Conservation (phyloP, 2,113 vertebrate species). For the Echinops telfairi region DNA sequence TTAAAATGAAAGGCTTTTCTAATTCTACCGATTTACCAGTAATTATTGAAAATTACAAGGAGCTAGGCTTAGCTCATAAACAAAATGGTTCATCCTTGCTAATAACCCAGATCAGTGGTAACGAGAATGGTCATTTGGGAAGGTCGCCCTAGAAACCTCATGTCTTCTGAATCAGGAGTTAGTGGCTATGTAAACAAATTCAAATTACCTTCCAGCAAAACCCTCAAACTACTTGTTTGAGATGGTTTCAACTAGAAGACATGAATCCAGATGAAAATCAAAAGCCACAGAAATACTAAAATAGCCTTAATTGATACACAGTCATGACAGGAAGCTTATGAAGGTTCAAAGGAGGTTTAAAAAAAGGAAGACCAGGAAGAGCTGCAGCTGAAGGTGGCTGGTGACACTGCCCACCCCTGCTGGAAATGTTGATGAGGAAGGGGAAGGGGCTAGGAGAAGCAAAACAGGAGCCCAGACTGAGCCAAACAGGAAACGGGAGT, state of each 20-base stretch:
- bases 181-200: constrained; percentile 75
- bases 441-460: constrained; percentile 60
- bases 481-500: constrained; percentile 76
- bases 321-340: constrained; percentile 71
- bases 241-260: constrained; percentile 68
- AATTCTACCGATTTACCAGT: constrained; percentile 54
- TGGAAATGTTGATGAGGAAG: constrained; percentile 73
- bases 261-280: constrained; percentile 73
- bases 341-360: constrained; percentile 68
- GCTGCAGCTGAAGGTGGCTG: constrained; percentile 55
- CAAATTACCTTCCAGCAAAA: constrained; percentile 77
- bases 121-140: constrained; percentile 49
- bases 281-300: constrained; percentile 79
- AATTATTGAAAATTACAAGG: constrained; percentile 56
- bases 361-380: constrained; percentile 69
- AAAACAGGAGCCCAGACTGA: constrained; percentile 41
- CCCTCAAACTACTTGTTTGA: constrained; percentile 79
- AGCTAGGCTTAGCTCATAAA: constrained; percentile 48
- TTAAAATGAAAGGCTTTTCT: constrained; percentile 22
- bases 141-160: constrained; percentile 49
- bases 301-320: constrained; percentile 74
- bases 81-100: constrained; percentile 52
- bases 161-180: constrained; percentile 70
- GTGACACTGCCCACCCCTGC: constrained; percentile 37
- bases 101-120: constrained; percentile 44